Conservation (phyloP, 2,113 vertebrate genomes). For the Macquaria ambigua region DNA sequence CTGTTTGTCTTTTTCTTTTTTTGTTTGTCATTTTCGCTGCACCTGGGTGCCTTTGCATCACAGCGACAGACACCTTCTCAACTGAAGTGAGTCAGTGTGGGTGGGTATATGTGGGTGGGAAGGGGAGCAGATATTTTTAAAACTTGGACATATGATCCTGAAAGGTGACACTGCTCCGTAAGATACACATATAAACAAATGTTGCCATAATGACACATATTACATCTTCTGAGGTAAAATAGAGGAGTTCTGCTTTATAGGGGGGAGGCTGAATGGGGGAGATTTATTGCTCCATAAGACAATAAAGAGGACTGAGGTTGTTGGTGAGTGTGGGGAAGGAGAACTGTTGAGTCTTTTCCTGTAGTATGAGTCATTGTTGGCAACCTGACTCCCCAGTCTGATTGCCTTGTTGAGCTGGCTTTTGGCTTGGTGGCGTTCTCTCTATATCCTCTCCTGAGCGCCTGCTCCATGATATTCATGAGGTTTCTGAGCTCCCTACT, state of each 20-base stretch:
- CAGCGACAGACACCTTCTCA: background rate
- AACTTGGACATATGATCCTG: conserved; percentile 11
- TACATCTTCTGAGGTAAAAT: background rate
- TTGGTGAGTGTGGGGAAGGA: conserved; percentile 53
- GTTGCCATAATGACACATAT: conserved; percentile 22
- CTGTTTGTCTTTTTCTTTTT: conserved; percentile 12
- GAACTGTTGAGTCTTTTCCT: conserved; percentile 69
- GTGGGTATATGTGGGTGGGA: background rate
- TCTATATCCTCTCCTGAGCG: conserved; percentile 59
- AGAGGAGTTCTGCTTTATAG: background rate
- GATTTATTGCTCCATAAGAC: conserved; percentile 50
- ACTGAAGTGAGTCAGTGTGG: background rate
- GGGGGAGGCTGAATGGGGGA: background rate
- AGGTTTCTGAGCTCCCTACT: conserved; percentile 39
- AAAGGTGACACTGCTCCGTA: background rate
- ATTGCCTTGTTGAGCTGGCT: conserved; percentile 74
- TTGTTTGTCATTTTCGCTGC: conserved; percentile 7
- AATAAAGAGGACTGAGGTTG: conserved; percentile 57
- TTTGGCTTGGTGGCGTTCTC: conserved; percentile 64
- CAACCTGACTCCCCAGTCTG: conserved; percentile 65
- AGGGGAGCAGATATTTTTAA: background rate
- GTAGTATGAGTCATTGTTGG: conserved; percentile 75
- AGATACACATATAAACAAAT: background rate
- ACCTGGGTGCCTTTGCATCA: conserved; percentile 6
- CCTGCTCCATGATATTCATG: conserved; percentile 61